Percentiles rank a stretch among this genome's conserved stretches.
phyloP scores from a whole-genome alignment of 2,888 invertebrate species.

The Zhuqinia jingwanae region DNA sequence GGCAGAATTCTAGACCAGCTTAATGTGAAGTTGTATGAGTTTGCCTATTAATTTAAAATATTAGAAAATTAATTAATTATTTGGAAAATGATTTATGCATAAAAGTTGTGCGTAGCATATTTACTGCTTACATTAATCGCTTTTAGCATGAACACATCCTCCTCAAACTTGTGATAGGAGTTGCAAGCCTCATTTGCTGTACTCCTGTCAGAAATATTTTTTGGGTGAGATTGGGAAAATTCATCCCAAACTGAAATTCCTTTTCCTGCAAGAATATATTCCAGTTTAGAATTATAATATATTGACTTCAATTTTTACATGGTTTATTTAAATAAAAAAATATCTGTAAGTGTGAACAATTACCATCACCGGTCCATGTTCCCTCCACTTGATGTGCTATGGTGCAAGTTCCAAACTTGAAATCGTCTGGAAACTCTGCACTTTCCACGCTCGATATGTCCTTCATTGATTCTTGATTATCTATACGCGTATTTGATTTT shows the following conservation, averaged over 20 bases:
- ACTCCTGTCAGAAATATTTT: conserved; percentile 64
- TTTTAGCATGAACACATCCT: conserved; percentile 74
- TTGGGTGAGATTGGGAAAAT: conserved; percentile 80
- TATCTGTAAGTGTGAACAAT: not conserved
- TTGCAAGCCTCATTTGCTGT: conserved; percentile 70
- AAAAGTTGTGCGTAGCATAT: not conserved
- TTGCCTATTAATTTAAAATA: conserved; percentile 60
- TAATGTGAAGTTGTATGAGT: conserved; percentile 81
- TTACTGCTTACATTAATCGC: conserved; percentile 68
- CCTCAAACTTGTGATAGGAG: conserved; percentile 73
- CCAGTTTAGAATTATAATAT: not conserved
- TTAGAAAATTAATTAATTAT: not conserved
- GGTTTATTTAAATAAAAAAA: too few species aligned
- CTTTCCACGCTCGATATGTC: not conserved
- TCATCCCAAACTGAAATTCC: conserved; percentile 81
- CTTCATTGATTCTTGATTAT: not conserved
- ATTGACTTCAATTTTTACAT: too few species aligned
- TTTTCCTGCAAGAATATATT: conserved; percentile 78
- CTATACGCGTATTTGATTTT: too few species aligned
- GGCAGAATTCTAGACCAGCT: conserved; percentile 82
- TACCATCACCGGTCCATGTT: conserved; percentile 80
- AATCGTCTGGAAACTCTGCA: conserved; percentile 77
- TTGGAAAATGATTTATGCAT: not conserved
- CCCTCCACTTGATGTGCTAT: conserved; percentile 80
- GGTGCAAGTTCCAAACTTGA: conserved; percentile 80